Evolutionary conservation across 2,888 invertebrate species (phyloP).

Genomic region (Lasioglossum villosulum): DNA sequence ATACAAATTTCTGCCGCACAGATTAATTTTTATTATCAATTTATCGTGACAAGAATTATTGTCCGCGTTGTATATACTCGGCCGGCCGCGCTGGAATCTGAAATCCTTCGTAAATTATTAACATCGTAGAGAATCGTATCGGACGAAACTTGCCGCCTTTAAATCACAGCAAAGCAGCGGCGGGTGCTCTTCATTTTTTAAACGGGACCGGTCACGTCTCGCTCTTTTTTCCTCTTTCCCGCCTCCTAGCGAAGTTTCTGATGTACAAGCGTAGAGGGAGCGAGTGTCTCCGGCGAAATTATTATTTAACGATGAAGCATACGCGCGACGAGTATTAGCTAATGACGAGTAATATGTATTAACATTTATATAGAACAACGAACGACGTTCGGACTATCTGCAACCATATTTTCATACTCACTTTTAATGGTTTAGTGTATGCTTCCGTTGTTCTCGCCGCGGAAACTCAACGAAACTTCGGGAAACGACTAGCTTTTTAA

Average conservation of each 20-base stretch:
- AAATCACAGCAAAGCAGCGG: not conserved
- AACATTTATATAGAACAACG: not conserved
- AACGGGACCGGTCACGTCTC: not conserved
- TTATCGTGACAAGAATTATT: slow-evolving; percentile 37
- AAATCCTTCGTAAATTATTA: slow-evolving; percentile 5
- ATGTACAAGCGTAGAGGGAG: not conserved
- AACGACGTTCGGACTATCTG: slow-evolving; percentile 1
- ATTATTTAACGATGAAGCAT: slow-evolving; percentile 25
- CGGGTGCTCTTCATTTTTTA: not conserved
- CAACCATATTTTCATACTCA: slow-evolving; percentile 22
- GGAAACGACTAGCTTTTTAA: not conserved
- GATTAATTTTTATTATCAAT: slow-evolving; percentile 51
- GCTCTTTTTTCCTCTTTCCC: not conserved
- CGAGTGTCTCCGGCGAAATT: not conserved
- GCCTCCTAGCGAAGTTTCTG: not conserved
- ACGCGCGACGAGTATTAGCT: not conserved
- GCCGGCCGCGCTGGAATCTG: not conserved
- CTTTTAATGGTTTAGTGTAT: not conserved
- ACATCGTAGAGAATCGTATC: slow-evolving; percentile 7
- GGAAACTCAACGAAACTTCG: not conserved
- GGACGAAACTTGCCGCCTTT: slow-evolving; percentile 13
- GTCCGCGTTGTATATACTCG: not conserved
- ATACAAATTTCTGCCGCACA: slow-evolving; percentile 39
- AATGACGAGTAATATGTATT: not conserved
- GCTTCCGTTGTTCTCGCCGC: not conserved